phyloP scores from a whole-genome alignment of 2,797 vertebrate genomes.

The Poecilia gillii region DNA sequence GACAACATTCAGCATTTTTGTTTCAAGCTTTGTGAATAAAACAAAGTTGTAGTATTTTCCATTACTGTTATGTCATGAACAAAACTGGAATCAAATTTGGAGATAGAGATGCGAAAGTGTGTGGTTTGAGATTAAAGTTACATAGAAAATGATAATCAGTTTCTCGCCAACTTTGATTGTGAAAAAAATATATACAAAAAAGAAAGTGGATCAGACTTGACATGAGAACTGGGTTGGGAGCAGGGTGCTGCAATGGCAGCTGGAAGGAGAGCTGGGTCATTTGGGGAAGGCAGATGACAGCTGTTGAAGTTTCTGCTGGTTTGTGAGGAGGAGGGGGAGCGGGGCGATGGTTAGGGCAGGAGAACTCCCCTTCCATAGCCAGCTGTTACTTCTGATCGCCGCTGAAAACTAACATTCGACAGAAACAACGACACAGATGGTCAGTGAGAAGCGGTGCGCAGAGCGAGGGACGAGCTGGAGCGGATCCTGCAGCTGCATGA shows the following conservation, averaged over 20 bases:
- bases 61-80: constrained; percentile 1
- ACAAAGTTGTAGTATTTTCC: background rate
- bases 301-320: constrained; percentile 81
- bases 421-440: constrained; percentile 64
- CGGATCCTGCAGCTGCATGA: constrained; percentile 26
- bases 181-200: background rate
- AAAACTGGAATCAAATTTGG: constrained; percentile 7
- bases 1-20: background rate
- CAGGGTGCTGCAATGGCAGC: constrained; percentile 71
- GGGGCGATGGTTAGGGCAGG: constrained; percentile 50
- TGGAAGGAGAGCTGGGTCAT: constrained; percentile 80
- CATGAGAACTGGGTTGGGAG: constrained; percentile 52
- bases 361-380: constrained; percentile 65
- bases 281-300: constrained; percentile 83
- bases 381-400: constrained; percentile 78
- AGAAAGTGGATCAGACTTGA: constrained; percentile 42
- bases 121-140: constrained; percentile 5
- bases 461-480: constrained; percentile 23
- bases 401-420: constrained; percentile 68
- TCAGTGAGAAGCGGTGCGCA: constrained; percentile 38
- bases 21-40: background rate
- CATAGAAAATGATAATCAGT: background rate
- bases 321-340: constrained; percentile 54
- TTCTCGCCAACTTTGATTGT: constrained; percentile 24
- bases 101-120: constrained; percentile 13